These are phyloP conservation scores for Micronycteris hirsuta DNA, from an alignment of 2,113 vertebrate genomes.

Conservation along the genomic window DNA sequence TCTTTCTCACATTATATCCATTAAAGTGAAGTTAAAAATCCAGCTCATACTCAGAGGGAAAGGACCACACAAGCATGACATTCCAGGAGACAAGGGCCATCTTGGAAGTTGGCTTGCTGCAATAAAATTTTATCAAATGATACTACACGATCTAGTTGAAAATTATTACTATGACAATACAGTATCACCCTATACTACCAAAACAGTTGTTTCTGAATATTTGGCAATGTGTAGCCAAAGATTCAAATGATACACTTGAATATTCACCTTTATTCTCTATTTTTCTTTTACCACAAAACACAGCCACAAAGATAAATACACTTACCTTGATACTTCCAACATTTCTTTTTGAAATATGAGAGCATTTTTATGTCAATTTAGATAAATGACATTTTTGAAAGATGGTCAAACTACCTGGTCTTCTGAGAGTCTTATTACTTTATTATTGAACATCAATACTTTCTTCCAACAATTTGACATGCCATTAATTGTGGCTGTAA, in stretches of 20 bases:
- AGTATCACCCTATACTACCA: background rate
- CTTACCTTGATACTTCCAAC: background rate
- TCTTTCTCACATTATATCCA: background rate
- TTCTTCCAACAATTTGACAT: constrained; percentile 78
- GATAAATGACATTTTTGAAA: constrained; percentile 75
- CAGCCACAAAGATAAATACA: background rate
- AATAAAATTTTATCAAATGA: background rate
- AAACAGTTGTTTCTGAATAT: background rate
- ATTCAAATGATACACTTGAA: background rate
- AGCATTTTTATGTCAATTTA: constrained; percentile 55
- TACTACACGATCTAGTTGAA: background rate
- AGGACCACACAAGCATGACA: too few species aligned
- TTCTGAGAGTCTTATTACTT: constrained; percentile 78
- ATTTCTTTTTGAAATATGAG: constrained; percentile 59
- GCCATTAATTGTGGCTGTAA: constrained; percentile 79
- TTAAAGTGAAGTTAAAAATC: background rate
- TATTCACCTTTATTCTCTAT: background rate
- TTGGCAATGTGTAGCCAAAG: background rate
- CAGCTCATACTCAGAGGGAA: background rate
- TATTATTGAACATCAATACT: constrained; percentile 82
- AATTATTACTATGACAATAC: background rate
- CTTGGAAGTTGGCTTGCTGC: background rate
- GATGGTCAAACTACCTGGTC: constrained; percentile 75
- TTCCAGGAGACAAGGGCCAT: background rate
- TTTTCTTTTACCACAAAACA: background rate